Base-by-base conservation (phyloP, 2,797 vertebrate genomes). In the Geotria australis region DNA sequence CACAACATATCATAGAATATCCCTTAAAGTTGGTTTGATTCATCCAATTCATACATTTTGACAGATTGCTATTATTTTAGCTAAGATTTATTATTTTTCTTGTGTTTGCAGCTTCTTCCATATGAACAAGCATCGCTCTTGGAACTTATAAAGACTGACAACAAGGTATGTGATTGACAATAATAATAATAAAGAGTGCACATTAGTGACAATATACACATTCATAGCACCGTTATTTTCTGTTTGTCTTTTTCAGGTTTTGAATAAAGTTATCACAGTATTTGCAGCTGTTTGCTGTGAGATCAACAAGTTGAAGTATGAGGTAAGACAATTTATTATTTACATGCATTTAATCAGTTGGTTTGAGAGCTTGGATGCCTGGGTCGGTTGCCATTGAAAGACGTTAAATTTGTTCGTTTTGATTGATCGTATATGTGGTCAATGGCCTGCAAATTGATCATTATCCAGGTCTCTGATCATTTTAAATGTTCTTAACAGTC, bases 251-350 rank as follows among this genome's bases (percentile, higher is more conserved):
- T n/a, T 61, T 49, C 66, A 96, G 89, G 79, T 98, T 67, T 74
- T 98, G 62, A 98, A 98, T 70, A 98, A 98, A 77, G 85, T 98
- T 59, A 85, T 98, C 60, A 98, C 91, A 53, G 91, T 98, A 60
- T 98, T 89, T 65, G 85, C 91, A 59, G 86, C 89, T 58, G 79
- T 98, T 62, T 98, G 89, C 61, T 85, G 83, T 74, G 91, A 98
- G 73, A 85, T 93, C 63, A 96, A 91, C 72, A 95, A 93, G 61
- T 74, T 98, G 61, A 98, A 93, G 66, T 79, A 84, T 68, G 91
- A 98, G 83, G 91, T 93, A 75, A 76, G 57, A 12, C 24, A 38
- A 38, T 38, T 38, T 38, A 38, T 4, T 24, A 38, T 38, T 38
- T 38, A 38, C 24, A 38, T 38, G 5, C 24, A 38, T 38, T 24